phyloP scores from a whole-genome alignment of 2,797 vertebrate genomes.

The Streptopelia turtur region DNA sequence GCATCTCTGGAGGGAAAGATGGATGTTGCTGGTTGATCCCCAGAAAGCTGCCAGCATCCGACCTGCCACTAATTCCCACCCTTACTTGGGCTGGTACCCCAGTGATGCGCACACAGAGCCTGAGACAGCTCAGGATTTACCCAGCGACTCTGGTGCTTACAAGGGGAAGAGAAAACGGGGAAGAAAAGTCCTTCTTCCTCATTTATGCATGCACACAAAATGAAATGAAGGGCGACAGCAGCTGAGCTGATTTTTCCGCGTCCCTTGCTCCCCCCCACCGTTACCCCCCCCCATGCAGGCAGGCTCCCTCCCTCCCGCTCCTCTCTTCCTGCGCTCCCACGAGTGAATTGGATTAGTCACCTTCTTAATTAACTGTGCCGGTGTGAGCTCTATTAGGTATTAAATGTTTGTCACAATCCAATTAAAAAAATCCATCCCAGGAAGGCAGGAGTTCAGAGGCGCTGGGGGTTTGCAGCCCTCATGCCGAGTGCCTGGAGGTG shows the following conservation, averaged over 20 bases:
- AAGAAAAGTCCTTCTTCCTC: neutral
- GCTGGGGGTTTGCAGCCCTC: neutral
- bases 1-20: too few relatives aligned
- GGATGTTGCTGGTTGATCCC: neutral
- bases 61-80: neutral
- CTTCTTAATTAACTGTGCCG: constrained; percentile 84
- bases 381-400: constrained; percentile 82
- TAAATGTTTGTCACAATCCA: constrained; percentile 86
- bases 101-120: neutral
- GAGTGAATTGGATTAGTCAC: constrained; percentile 79
- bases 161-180: neutral
- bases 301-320: neutral
- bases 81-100: neutral
- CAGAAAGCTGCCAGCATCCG: neutral
- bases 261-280: neutral
- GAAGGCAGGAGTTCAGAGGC: constrained; percentile 37
- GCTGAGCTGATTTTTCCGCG: neutral
- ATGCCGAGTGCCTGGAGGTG: accelerated
- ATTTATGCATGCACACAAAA: neutral
- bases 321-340: constrained; percentile 56
- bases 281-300: neutral
- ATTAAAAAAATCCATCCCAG: constrained; percentile 80
- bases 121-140: neutral
- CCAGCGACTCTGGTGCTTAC: neutral
- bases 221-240: neutral